phyloP scores from a whole-genome alignment of 2,113 vertebrate genomes.

The Coptodon rendalli region DNA sequence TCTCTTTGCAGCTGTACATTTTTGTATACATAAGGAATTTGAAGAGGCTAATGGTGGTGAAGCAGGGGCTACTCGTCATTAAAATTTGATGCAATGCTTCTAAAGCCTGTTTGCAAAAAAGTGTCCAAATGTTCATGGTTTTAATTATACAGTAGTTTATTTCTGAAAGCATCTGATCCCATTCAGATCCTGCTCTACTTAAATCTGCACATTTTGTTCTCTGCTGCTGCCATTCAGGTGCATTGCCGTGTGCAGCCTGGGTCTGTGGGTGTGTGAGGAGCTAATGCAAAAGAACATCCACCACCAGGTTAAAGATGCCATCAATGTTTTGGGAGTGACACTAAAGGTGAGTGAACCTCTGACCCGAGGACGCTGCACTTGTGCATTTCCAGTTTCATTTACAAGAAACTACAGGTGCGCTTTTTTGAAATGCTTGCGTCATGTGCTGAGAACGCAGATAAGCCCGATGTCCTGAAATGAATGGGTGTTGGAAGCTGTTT shows the following conservation, averaged over 20 bases:
- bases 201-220: not conserved
- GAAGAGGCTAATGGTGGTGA: not conserved
- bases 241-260: constrained; percentile 90
- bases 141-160: not conserved
- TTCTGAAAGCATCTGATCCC: not conserved
- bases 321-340: constrained; percentile 94
- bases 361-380: not conserved
- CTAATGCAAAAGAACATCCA: constrained; percentile 81
- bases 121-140: not conserved
- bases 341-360: constrained; percentile 81
- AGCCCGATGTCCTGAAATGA: not conserved
- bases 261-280: constrained; percentile 96
- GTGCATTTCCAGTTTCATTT: not conserved
- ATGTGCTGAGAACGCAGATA: not conserved
- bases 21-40: not conserved
- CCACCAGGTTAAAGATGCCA: constrained; percentile 85
- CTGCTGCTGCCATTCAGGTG: constrained; percentile 70
- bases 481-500: not conserved
- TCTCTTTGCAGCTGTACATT: not conserved
- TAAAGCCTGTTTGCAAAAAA: not conserved
- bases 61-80: not conserved
- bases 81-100: not conserved
- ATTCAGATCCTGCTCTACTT: not conserved
- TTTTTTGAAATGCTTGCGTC: not conserved
- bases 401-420: not conserved